Percentiles rank a stretch among this genome's conserved stretches.
These are phyloP conservation scores for Orchestia grillus DNA, from an alignment of 1,140 invertebrate species.

Conservation along the genomic window DNA sequence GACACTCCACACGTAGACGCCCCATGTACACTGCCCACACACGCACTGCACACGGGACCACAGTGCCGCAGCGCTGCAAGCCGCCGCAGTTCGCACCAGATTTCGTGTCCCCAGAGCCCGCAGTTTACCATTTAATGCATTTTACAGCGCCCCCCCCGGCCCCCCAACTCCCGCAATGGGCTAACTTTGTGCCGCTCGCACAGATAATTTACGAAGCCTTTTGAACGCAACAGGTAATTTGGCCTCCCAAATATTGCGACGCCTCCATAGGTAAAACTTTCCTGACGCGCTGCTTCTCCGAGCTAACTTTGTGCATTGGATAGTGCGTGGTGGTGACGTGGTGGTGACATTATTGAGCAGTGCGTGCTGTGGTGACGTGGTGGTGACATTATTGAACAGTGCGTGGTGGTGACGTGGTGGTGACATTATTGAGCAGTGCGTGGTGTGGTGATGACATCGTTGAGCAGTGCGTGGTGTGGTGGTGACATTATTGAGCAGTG, in stretches of 20 bases:
- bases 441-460: too few species aligned
- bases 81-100: neutral
- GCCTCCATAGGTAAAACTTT: neutral
- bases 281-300: neutral
- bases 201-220: constrained; percentile 10
- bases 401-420: neutral
- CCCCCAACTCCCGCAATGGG: neutral
- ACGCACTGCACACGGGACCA: neutral
- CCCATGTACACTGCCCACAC: too few species aligned
- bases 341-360: too few species aligned
- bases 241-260: neutral
- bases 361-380: neutral
- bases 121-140: neutral
- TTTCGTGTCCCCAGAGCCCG: neutral
- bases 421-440: too few species aligned
- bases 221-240: constrained; percentile 9
- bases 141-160: neutral
- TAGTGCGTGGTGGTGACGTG: neutral
- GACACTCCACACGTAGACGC: too few species aligned
- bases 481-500: too few species aligned
- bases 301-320: neutral
- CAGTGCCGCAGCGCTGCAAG: neutral
- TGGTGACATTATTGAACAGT: too few species aligned
- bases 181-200: neutral
- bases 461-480: too few species aligned